A percentile compares a stretch with the other conserved stretches of the same genome.
Conservation (phyloP, 2,113 vertebrate genomes). For the Varanus komodoensis region DNA sequence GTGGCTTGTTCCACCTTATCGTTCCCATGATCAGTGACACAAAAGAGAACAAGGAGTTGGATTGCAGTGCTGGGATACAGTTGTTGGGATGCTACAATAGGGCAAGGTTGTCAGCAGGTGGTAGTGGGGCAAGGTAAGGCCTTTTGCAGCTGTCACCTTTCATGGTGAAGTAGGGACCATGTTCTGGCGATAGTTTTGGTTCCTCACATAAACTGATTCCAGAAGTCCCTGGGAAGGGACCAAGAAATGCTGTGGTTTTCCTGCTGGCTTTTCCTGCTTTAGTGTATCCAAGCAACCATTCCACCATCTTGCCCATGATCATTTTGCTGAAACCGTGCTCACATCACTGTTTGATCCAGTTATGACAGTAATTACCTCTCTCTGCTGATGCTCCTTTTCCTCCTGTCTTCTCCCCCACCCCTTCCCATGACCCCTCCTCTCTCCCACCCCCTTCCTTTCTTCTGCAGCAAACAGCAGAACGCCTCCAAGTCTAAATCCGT, state of each 20-base stretch:
- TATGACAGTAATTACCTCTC: neutral
- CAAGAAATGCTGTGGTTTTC: neutral
- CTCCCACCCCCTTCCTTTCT: conserved; percentile 44
- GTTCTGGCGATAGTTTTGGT: neutral
- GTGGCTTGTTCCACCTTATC: neutral
- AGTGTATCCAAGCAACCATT: conserved; percentile 40
- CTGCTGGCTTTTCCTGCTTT: conserved; percentile 56
- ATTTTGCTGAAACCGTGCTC: conserved; percentile 27
- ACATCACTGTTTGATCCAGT: fast-evolving
- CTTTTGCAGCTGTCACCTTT: neutral
- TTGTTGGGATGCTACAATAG: neutral
- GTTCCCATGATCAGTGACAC: neutral
- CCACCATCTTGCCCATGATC: conserved; percentile 43
- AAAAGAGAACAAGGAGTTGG: neutral
- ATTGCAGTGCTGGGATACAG: neutral
- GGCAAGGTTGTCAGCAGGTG: neutral
- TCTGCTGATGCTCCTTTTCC: neutral
- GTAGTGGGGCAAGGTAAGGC: fast-evolving
- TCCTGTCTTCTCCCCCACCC: neutral
- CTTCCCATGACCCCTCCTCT: neutral
- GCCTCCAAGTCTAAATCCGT: conserved; percentile 90
- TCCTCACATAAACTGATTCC: neutral
- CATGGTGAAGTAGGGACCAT: neutral
- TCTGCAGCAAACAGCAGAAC: conserved; percentile 90
- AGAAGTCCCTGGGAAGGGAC: neutral